These are phyloP conservation scores for Halocynthia aurantium DNA, from an alignment of 23 tunicate species.

Conservation along the genomic window DNA sequence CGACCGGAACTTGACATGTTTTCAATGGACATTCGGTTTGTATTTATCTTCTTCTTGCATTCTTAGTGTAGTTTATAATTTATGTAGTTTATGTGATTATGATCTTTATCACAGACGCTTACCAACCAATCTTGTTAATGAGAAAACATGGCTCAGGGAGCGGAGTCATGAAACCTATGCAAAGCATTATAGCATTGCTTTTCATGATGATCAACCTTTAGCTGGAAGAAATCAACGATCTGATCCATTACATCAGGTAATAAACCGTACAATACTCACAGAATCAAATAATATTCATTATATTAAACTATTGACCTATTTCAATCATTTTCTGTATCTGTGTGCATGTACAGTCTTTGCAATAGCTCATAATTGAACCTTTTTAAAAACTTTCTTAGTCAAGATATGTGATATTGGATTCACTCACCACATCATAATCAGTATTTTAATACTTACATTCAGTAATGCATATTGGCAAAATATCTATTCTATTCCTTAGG, in stretches of 20 bases:
- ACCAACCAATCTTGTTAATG: constrained; percentile 46
- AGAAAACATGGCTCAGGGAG: constrained; percentile 67
- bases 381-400: neutral
- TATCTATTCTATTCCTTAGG: constrained; percentile 8
- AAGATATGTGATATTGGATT: too few species aligned
- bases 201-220: constrained; percentile 78
- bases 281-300: too few species aligned
- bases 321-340: neutral
- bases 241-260: constrained; percentile 62
- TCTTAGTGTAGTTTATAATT: too few species aligned
- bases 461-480: too few species aligned
- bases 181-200: constrained; percentile 71
- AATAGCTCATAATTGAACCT: neutral
- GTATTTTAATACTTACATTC: too few species aligned
- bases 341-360: too few species aligned
- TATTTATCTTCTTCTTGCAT: too few species aligned
- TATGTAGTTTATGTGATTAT: too few species aligned
- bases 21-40: constrained; percentile 71
- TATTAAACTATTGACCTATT: too few species aligned
- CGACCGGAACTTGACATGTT: constrained; percentile 59
- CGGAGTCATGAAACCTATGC: constrained; percentile 64
- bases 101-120: constrained; percentile 44
- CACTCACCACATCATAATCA: too few species aligned
- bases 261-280: too few species aligned
- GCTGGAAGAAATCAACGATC: constrained; percentile 52